Percentiles rank a stretch among this genome's conserved stretches.
Conservation (phyloP, 92 coral and sea anemone genomes). For the Siderastrea radians region DNA sequence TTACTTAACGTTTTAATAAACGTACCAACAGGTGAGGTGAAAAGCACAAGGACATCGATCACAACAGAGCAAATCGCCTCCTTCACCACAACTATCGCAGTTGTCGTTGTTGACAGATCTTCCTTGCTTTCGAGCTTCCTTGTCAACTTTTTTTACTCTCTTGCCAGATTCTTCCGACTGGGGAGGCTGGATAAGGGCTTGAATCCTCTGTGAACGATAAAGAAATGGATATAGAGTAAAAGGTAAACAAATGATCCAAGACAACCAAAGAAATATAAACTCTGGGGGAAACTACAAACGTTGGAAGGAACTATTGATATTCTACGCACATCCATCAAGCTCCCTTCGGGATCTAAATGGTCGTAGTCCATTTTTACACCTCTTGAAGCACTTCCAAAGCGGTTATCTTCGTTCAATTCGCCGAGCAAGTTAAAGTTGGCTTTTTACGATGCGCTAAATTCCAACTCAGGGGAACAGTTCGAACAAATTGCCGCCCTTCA, state of each 20-base stretch:
- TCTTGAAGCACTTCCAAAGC: constrained; percentile 37
- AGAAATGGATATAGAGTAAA: constrained; percentile 32
- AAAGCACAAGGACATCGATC: constrained; percentile 99
- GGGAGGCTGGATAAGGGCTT: constrained; percentile 98
- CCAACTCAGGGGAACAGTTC: constrained; percentile 59
- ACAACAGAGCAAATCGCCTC: constrained; percentile 98
- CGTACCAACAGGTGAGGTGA: constrained; percentile 98
- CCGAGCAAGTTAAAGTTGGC: neutral
- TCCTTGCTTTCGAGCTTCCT: constrained; percentile 91
- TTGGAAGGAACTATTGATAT: constrained; percentile 13
- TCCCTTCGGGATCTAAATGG: constrained; percentile 97
- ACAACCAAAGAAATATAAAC: constrained; percentile 10
- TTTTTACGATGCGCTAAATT: constrained; percentile 32
- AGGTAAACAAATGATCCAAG: constrained; percentile 16
- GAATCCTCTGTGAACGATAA: constrained; percentile 85
- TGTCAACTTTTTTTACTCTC: constrained; percentile 84
- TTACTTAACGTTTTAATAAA: neutral
- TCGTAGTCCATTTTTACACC: constrained; percentile 89
- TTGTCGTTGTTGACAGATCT: constrained; percentile 94
- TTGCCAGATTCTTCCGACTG: constrained; percentile 83
- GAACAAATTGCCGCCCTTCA: constrained; percentile 74
- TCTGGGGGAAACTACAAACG: constrained; percentile 2
- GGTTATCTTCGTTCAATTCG: neutral
- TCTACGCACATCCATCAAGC: constrained; percentile 97
- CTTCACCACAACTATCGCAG: constrained; percentile 99